Conservation (phyloP, 2,888 invertebrate species). For the Protonemura montana region DNA sequence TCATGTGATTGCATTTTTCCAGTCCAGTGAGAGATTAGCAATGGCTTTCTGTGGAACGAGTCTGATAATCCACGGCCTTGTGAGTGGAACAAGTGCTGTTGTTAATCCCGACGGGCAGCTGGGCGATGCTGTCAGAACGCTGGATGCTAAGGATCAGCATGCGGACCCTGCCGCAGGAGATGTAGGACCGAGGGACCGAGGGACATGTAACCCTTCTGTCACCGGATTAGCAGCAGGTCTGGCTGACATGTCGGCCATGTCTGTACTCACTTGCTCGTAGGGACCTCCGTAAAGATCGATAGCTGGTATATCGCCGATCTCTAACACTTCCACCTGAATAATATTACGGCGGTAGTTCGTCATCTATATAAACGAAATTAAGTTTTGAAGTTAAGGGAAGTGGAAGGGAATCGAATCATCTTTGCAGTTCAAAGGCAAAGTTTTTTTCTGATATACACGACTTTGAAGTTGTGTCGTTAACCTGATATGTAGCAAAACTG, state of each 20-base stretch:
- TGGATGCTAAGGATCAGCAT: no score
- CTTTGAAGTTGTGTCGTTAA: constrained; percentile 31
- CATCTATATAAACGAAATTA: constrained; percentile 23
- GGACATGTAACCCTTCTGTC: neutral
- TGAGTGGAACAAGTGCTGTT: neutral
- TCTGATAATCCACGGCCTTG: neutral
- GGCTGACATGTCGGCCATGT: constrained; percentile 9
- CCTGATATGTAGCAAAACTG: constrained; percentile 23
- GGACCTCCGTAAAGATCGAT: neutral
- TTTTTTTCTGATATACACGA: neutral
- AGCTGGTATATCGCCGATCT: neutral
- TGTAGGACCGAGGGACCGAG: neutral
- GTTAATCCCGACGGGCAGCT: neutral
- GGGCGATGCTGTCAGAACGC: neutral
- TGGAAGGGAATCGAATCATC: constrained; percentile 29
- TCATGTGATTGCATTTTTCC: constrained; percentile 4
- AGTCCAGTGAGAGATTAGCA: neutral
- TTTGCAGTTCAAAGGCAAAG: constrained; percentile 17
- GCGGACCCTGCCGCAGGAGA: neutral
- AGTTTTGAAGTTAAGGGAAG: constrained; percentile 31
- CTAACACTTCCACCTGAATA: constrained; percentile 29
- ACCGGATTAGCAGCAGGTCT: constrained; percentile 16
- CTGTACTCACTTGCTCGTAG: neutral
- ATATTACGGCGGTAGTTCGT: constrained; percentile 14
- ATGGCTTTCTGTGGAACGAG: neutral